Base-by-base conservation (phyloP, 2,113 vertebrate species). In the Spermophilus dauricus region DNA sequence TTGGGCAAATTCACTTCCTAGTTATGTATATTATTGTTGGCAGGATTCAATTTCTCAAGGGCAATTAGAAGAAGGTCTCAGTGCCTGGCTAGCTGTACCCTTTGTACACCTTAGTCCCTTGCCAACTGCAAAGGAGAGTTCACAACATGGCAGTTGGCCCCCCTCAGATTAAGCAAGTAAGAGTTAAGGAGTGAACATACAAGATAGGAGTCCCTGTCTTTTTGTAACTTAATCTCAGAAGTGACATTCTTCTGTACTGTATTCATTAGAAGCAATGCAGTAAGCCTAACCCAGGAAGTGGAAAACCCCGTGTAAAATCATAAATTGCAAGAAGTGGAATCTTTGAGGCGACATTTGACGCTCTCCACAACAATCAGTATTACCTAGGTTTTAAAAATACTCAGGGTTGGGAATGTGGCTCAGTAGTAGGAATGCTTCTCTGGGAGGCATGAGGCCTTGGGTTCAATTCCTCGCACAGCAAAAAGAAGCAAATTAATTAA, bases 1-100 rank as follows among this genome's bases (percentile, higher is more conserved):
- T 0, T 78, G 0, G 22, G 4, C 2, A 48, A 3, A 63, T 17
- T 42, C 0, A 6, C 4, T 24, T 45, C 2, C n/a, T 53, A 67
- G 10, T 11, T 32, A 3, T 2, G 6, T 17, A 61, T 4, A 26
- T 30, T 45, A 7, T 39, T 61, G 0, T 20, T 78, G 39, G 20
- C 11, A 73, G 91, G 22, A 75, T 34, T 91, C 16, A 45, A 12
- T 75, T 89, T 32, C 63, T 75, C 3, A 3, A 91, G 53, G 67
- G 28, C 8, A 53, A 1, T 14, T 67, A n/a, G 32, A 85, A 72
- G 34, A 37, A 61, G 22, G 2, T 2, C n/a, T 91, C 22, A 12
- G 7, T 86, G 72, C 20, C 58, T 39, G 0, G 10, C 16, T 63
- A n/a, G 28, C 18, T 34, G 3, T 84, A 65, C 45, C 18, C 14